Percentiles rank a stretch among this genome's conserved stretches.
These are phyloP conservation scores for Umimayanthus chanpuru DNA, from an alignment of 92 coral and sea anemone genomes.

Conservation along the genomic window DNA sequence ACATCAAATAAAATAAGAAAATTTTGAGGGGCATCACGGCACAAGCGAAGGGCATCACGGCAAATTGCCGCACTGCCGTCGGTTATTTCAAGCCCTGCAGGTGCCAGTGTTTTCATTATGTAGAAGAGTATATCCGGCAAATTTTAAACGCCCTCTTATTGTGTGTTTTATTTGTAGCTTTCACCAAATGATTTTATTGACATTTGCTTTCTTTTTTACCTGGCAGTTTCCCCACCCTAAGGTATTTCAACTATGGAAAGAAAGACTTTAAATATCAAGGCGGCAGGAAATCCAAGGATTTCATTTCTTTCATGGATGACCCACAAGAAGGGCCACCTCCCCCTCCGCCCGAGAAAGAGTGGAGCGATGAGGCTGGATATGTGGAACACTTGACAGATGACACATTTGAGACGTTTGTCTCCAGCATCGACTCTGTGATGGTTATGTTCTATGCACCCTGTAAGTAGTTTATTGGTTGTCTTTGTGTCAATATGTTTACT, in stretches of 20 bases:
- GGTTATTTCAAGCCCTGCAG: no score
- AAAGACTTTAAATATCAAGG: slow-evolving; percentile 91
- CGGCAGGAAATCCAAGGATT: slow-evolving; percentile 89
- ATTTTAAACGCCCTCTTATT: not conserved
- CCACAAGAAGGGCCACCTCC: slow-evolving; percentile 94
- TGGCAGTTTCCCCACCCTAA: slow-evolving; percentile 88
- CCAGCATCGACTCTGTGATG: slow-evolving; percentile 81
- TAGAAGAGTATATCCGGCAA: no score
- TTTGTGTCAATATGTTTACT: not conserved
- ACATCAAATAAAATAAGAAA: no score
- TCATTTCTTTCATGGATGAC: slow-evolving; percentile 89
- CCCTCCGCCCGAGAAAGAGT: slow-evolving; percentile 91
- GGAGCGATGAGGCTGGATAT: slow-evolving; percentile 87
- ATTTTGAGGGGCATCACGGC: no score
- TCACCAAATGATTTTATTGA: not conserved
- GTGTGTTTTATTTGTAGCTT: not conserved
- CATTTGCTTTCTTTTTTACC: not conserved
- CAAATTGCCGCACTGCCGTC: no score
- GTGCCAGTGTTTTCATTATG: no score
- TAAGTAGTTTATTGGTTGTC: slow-evolving; percentile 48
- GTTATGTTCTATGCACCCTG: slow-evolving; percentile 99
- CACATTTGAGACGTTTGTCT: slow-evolving; percentile 73
- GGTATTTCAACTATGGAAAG: slow-evolving; percentile 94
- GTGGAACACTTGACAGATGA: slow-evolving; percentile 87
- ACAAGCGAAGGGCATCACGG: no score